Percentiles rank a stretch among this genome's conserved stretches.
phyloP scores from a whole-genome alignment of 2,797 vertebrate species.

The Arremon aurantiirostris region DNA sequence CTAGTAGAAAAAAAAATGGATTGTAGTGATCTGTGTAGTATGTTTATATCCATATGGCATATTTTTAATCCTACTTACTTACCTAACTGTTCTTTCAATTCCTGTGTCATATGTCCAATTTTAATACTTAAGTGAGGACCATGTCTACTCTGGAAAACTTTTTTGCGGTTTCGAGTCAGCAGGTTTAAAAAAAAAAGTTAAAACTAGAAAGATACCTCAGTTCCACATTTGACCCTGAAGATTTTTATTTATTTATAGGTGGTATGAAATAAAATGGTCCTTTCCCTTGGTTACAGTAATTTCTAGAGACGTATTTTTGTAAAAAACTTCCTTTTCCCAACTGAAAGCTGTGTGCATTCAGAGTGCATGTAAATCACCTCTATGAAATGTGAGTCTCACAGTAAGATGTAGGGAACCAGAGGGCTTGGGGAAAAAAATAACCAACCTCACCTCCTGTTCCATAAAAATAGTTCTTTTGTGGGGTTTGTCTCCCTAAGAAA shows the following conservation, averaged over 20 bases:
- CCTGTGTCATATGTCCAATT: background rate
- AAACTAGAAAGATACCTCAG: background rate
- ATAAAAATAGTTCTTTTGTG: slow-evolving; percentile 42
- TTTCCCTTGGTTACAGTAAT: background rate
- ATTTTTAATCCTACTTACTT: slow-evolving; percentile 30
- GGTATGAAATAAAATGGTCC: background rate
- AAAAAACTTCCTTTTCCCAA: background rate
- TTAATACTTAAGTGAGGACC: background rate
- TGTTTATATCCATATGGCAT: background rate
- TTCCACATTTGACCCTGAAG: background rate
- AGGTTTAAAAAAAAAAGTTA: background rate
- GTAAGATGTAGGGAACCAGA: slow-evolving; percentile 19
- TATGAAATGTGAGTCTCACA: background rate
- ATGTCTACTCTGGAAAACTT: background rate
- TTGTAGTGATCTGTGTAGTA: background rate
- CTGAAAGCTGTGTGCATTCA: background rate
- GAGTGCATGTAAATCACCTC: background rate
- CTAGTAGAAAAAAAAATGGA: background rate
- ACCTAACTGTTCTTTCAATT: background rate
- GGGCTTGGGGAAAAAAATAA: background rate
- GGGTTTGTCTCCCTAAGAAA: slow-evolving; percentile 34
- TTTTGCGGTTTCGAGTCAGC: background rate
- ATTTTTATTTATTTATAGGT: slow-evolving; percentile 17
- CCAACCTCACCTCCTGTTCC: background rate
- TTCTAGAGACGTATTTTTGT: background rate